Percentiles rank a stretch among this genome's conserved stretches.
Conservation (phyloP, 2,888 invertebrate genomes). For the Andricus curvator region DNA sequence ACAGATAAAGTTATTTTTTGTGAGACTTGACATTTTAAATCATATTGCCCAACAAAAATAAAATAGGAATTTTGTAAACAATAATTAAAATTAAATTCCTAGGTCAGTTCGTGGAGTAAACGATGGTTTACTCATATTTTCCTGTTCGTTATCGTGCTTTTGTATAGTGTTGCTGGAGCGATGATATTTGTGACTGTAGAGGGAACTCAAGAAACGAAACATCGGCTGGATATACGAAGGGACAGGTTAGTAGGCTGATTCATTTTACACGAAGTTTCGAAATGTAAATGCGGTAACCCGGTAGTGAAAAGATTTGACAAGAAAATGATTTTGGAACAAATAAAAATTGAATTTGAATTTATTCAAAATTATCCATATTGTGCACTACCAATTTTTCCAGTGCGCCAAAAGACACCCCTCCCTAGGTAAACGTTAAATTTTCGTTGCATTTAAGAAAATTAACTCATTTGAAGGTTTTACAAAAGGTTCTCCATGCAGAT, state of each 20-base stretch:
- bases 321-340: too few species aligned
- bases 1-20: too few species aligned
- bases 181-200: slow-evolving; percentile 89
- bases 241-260: slow-evolving; percentile 64
- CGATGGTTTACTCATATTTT: slow-evolving; percentile 95
- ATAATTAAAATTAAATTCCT: slow-evolving; percentile 42
- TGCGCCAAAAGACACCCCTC: too few species aligned
- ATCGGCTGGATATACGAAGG: slow-evolving; percentile 67
- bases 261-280: too few species aligned
- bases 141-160: slow-evolving; percentile 86
- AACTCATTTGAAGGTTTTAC: too few species aligned
- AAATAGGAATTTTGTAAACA: not conserved
- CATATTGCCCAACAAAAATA: not conserved
- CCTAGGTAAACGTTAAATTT: too few species aligned
- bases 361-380: too few species aligned
- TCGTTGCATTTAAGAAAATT: too few species aligned
- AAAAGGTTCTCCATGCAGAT: too few species aligned
- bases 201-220: slow-evolving; percentile 79
- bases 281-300: not conserved
- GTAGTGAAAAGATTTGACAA: too few species aligned
- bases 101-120: slow-evolving; percentile 85
- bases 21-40: not conserved
- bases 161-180: slow-evolving; percentile 91
- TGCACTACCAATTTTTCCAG: too few species aligned
- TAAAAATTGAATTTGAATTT: too few species aligned